phyloP scores from a whole-genome alignment of 2,797 vertebrate species.

The Chaetophractus vellerosus region DNA sequence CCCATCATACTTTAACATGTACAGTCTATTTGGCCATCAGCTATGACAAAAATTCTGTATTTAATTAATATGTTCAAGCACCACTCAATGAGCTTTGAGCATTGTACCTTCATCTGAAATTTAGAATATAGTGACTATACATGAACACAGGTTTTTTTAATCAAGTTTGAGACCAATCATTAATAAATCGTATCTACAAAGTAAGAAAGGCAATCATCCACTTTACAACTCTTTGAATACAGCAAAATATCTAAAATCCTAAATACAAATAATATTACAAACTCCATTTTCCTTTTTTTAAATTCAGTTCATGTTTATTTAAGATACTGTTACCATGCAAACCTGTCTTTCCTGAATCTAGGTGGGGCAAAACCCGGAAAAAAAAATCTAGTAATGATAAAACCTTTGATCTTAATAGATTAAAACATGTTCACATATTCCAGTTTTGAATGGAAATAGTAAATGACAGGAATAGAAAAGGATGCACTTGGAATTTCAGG shows the following conservation, averaged over 20 bases:
- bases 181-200: not conserved
- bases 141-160: not conserved
- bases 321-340: not conserved
- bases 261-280: slow-evolving; percentile 20
- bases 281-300: not conserved
- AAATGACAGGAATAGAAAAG: slow-evolving; percentile 38
- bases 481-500: slow-evolving; percentile 35
- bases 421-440: not conserved
- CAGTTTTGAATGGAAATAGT: not conserved
- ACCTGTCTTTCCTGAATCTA: not conserved
- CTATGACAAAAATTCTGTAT: slow-evolving; percentile 22
- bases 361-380: not conserved
- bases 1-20: not conserved
- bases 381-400: not conserved
- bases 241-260: slow-evolving; percentile 49
- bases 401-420: not conserved
- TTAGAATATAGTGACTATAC: slow-evolving; percentile 5
- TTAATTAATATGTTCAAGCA: slow-evolving; percentile 14
- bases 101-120: not conserved
- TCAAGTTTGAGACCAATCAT: slow-evolving; percentile 8
- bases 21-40: not conserved
- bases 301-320: slow-evolving; percentile 30
- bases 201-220: not conserved
- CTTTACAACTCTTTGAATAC: slow-evolving; percentile 25
- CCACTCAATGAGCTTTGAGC: not conserved